Evolutionary conservation across 1,140 invertebrate genomes (phyloP), one percentile per base, ranked within the genome.

Genomic region (Gryon sp.): DNA sequence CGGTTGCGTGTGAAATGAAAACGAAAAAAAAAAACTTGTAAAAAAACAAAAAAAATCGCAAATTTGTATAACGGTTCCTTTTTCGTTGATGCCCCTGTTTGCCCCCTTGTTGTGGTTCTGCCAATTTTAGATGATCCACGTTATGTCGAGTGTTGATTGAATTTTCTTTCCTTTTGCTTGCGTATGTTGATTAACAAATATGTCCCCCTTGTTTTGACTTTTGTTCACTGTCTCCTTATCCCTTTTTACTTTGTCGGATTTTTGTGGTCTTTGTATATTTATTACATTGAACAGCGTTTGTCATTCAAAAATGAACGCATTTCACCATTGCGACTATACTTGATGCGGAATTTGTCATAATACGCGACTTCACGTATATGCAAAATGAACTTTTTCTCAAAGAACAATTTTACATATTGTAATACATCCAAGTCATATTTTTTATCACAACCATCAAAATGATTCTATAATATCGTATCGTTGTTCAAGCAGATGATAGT

Each of bases 1-100:
- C 63, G 80, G 65, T 83, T 86, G 83, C 78, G 82, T 82, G 81
- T 86, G 69, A 50, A 73, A 45, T 46, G 12, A 22, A 45, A 52
- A 52, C n/a, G n/a, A n/a, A 11, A 59, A 12, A 24, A 57, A 43
- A 45, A 59, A 34, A 34, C 14, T 34, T 34, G 11, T 12, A 5
- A 34, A 12, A 34, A 32, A 28, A 28, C 26, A n/a, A 28, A 28
- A 28, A 28, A n/a, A 28, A n/a, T n/a, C 26, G 8, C 26, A 7
- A n/a, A 40, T 57, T 69, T 57, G 15, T 57, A 50, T 41, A 22
- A 59, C 43, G 48, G 15, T 60, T n/a, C 60, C 60, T 26, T 32
- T 43, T 38, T 68, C 15, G 50, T 59, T 52, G 43, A 5, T 8
- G 1, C 36, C 32, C 9, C 4, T 7, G n/a, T n/a, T n/a, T 32